Base-by-base conservation (phyloP, 2,888 invertebrate species). In the Scaptomyza tumidula region DNA sequence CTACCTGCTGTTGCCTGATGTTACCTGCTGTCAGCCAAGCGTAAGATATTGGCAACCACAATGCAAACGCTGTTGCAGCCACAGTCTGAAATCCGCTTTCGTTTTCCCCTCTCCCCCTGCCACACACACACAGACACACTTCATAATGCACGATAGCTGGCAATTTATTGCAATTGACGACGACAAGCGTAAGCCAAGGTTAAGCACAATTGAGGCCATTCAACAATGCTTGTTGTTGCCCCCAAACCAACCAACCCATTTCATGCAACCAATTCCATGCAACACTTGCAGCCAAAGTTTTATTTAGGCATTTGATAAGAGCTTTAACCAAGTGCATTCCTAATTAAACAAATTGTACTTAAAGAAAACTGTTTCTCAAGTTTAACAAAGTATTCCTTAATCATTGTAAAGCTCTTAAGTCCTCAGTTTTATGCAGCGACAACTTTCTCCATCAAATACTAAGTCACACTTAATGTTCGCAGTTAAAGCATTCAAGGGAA, bases 41-140 rank as follows among this genome's bases (percentile, higher is more conserved):
- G 69, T 70, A 75, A 68, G 68, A 70, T 71, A 82, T 82, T 76
- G 76, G 66, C 78, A 77, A 63, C 78, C 78, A 62, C 78, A 78
- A 64, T 72, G 79, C 78, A 78, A 67, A 67, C 71, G 65, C 65
- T 63, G 37, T 49, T 60, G 41, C 50, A 41, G 41, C 54, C 54
- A 48, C 33, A 45, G 52, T 13, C n/a, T 37, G 27, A 43, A 50
- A n/a, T 50, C 50, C n/a, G 37, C 43, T 16, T 16, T 16, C 3
- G 39, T 14, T 9, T 35, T 10, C 35, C 13, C 27, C 24, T 29
- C 19, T 14, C 44, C 11, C 3, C 27, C 6, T 0, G 27, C 19
- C 19, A 6, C 13, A 16, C 11, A 29, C 46, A 46, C 11, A 14
- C 33, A 11, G 44, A 52, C 56, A 59, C 77, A 80, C 65, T 71